Evolutionary conservation across 2,888 invertebrate genomes (phyloP).

Genomic region (Muscina levida): DNA sequence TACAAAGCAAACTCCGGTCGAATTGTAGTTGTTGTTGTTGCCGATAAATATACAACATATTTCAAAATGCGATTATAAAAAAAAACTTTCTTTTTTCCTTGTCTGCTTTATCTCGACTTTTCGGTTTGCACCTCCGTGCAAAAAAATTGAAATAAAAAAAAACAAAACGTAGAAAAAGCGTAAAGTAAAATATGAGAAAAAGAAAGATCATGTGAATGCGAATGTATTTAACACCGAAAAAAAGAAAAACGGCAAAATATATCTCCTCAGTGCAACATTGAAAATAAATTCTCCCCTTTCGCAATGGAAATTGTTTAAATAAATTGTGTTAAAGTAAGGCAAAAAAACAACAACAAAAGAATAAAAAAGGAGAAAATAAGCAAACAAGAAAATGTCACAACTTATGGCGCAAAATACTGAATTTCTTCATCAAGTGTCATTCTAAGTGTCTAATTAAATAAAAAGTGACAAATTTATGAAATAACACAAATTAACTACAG

Average conservation of each 20-base stretch:
- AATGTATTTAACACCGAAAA: conserved; percentile 27
- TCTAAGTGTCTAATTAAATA: conserved; percentile 8
- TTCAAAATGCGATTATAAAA: conserved; percentile 44
- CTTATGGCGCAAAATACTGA: not conserved
- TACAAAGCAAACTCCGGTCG: not conserved
- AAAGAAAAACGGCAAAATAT: conserved; percentile 27
- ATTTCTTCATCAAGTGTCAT: not conserved
- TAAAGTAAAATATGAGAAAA: conserved; percentile 37
- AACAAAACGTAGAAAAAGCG: conserved; percentile 24
- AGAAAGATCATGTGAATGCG: conserved; percentile 42
- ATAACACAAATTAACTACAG: too few relatives aligned
- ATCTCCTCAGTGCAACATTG: conserved; percentile 14
- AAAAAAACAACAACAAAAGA: conserved; percentile 12
- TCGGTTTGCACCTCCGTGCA: conserved; percentile 43
- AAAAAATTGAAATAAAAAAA: conserved; percentile 36
- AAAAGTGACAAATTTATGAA: not conserved
- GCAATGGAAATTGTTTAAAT: conserved; percentile 10
- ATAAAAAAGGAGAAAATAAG: not conserved
- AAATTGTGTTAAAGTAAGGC: conserved; percentile 3
- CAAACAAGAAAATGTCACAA: not conserved
- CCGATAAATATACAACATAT: conserved; percentile 9
- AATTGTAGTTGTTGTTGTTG: not conserved
- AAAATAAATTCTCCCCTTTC: not conserved
- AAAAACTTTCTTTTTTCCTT: conserved; percentile 60
- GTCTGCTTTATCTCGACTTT: conserved; percentile 28